Conservation (phyloP, 2,113 vertebrate genomes). For the Orthonyx spaldingii region DNA sequence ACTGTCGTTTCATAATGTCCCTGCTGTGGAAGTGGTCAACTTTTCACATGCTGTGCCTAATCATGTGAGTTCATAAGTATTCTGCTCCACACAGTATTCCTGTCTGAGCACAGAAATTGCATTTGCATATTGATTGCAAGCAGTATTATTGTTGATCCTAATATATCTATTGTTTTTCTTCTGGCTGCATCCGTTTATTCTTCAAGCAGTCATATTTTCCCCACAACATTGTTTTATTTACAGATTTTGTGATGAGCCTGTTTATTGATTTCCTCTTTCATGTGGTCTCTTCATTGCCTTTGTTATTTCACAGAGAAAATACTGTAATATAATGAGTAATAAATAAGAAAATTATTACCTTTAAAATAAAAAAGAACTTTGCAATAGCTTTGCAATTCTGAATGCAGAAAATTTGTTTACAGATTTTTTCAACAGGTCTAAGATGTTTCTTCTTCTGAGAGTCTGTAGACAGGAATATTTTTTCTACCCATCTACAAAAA, state of each 20-base stretch:
- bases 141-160: not conserved
- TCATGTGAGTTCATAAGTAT: not conserved
- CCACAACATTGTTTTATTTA: not conserved
- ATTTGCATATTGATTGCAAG: slow-evolving; percentile 21
- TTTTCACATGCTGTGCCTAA: not conserved
- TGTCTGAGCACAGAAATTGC: not conserved
- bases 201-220: not conserved
- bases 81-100: not conserved
- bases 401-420: not conserved
- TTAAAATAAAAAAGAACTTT: not conserved
- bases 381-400: not conserved
- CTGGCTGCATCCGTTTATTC: not conserved
- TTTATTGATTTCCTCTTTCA: not conserved
- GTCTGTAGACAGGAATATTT: not conserved
- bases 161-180: not conserved
- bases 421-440: not conserved
- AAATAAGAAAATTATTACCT: not conserved
- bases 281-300: not conserved
- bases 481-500: not conserved
- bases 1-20: not conserved
- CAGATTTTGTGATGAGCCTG: not conserved
- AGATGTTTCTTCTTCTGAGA: not conserved
- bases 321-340: not conserved
- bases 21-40: not conserved
- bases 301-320: not conserved